phyloP scores from a whole-genome alignment of 2,888 invertebrate species.

The Lasioglossum leucozonium region DNA sequence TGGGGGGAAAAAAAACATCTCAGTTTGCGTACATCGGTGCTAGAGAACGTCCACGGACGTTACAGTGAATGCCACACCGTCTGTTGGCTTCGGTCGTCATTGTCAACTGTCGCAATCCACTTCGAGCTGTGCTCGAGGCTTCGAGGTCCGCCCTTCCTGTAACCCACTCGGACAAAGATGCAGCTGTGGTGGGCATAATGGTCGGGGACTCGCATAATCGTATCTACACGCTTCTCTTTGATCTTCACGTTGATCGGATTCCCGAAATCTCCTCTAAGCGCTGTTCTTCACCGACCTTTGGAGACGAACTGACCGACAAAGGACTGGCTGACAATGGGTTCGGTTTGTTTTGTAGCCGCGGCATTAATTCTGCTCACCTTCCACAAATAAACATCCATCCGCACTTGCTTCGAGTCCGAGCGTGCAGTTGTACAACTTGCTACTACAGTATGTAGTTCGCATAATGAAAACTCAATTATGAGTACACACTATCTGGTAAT shows the following conservation, averaged over 20 bases:
- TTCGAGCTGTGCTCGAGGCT: conserved; percentile 65
- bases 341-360: neutral
- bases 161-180: conserved; percentile 39
- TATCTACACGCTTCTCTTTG: conserved; percentile 30
- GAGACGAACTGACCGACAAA: neutral
- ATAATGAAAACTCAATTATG: neutral
- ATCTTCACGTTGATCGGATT: conserved; percentile 49
- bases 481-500: neutral
- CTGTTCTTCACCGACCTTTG: neutral
- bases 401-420: neutral
- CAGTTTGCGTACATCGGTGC: neutral
- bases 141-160: conserved; percentile 58
- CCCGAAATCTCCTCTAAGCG: conserved; percentile 25
- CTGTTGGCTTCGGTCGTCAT: conserved; percentile 62
- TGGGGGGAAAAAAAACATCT: neutral
- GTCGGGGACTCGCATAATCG: conserved; percentile 36
- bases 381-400: neutral
- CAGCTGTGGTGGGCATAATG: conserved; percentile 33
- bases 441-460: neutral
- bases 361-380: conserved; percentile 4
- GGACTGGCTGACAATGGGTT: neutral
- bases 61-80: conserved; percentile 75
- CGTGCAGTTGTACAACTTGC: neutral
- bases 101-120: conserved; percentile 73
- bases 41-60: conserved; percentile 65